Base-by-base conservation (phyloP, 2,113 vertebrate species). In the Halichoeres trimaculatus region DNA sequence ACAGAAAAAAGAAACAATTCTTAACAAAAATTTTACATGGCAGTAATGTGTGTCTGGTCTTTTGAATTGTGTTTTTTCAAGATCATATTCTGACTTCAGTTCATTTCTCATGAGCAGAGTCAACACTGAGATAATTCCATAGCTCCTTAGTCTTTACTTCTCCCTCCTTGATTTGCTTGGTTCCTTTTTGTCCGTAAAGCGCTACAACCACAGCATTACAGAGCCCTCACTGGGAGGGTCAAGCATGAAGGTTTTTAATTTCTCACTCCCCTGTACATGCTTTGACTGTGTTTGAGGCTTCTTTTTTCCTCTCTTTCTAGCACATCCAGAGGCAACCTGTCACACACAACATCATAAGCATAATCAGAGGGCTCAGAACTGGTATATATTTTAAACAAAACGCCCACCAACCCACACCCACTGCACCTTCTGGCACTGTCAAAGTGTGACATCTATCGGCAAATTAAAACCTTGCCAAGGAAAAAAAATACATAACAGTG, bases 331-430 rank as follows among this genome's bases (percentile, higher is more conserved):
- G 83, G 80, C 84, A n/a, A 67, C 73, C 84, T 86, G 91, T 92
- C 89, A 90, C 91, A 90, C 85, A 83, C 66, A 80, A 82, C 82
- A 80, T 88, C 85, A 89, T 86, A 88, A 80, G 61, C 88, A 84
- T 89, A 90, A 91, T 88, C 85, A 79, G 36, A 72, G 70, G 67
- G 76, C 87, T 88, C 63, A 85, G 85, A 85, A 88, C 87, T 81
- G 79, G 78, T 77, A 68, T 76, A 82, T 80, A 86, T 82, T 30
- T 30, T 81, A 90, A 89, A 91, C 77, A 85, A 85, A 88, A 90
- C 91, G 78, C 90, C 91, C 85, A 92, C 91, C 70, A 74, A 57
- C 72, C 74, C 80, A 83, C 85, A 86, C 86, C 86, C 87, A 88
- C 90, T 85, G 68, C 74, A 85, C 85, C 90, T 86, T 74, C 86